A percentile compares a stretch with the other conserved stretches of the same genome.
phyloP scores from a whole-genome alignment of 2,888 invertebrate genomes.

The Poecilus cupreus region DNA sequence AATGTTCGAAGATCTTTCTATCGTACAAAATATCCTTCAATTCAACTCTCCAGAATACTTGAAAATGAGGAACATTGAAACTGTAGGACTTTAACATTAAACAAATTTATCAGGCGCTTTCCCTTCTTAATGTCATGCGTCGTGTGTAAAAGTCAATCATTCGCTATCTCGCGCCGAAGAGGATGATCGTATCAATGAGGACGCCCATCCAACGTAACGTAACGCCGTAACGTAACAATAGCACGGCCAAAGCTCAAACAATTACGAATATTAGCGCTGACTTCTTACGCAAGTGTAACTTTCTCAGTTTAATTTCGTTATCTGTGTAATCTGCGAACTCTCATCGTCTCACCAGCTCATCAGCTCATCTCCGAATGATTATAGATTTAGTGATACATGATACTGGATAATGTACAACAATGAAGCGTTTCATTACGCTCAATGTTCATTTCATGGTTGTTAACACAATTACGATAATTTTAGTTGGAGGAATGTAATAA shows the following conservation, averaged over 20 bases:
- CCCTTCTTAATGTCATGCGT: constrained; percentile 54
- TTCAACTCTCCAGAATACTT: neutral
- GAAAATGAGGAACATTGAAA: neutral
- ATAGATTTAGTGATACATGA: neutral
- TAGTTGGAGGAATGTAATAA: neutral
- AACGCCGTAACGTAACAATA: constrained; percentile 19
- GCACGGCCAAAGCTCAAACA: constrained; percentile 20
- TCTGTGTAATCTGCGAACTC: neutral
- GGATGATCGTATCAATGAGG: constrained; percentile 56
- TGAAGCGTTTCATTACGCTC: constrained; percentile 2
- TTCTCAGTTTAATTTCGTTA: constrained; percentile 31
- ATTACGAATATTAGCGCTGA: constrained; percentile 32
- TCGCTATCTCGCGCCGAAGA: constrained; percentile 33
- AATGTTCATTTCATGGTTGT: neutral
- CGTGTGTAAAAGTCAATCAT: constrained; percentile 54
- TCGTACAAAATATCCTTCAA: no score
- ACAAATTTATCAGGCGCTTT: constrained; percentile 40
- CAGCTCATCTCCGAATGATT: neutral
- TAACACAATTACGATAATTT: neutral
- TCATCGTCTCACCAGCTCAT: neutral
- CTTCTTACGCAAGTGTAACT: neutral
- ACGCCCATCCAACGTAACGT: constrained; percentile 6
- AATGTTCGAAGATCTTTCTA: no score
- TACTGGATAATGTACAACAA: constrained; percentile 7
- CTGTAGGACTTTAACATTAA: constrained; percentile 8